Percentiles rank a stretch among this genome's conserved stretches.
phyloP scores from a whole-genome alignment of 2,113 vertebrate genomes.

The Leucosticte australis region DNA sequence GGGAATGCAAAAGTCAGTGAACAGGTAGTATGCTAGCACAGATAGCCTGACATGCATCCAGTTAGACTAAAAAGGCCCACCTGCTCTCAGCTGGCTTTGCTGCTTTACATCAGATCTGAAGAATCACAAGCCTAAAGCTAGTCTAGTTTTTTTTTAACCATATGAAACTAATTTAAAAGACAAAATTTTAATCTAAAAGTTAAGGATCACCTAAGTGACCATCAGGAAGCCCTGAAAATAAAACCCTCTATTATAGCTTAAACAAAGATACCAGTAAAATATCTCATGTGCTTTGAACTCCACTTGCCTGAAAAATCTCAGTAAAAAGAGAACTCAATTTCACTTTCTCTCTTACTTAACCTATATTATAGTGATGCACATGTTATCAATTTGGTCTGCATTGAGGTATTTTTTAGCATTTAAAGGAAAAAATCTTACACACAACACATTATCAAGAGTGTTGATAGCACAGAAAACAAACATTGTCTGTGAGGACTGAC shows the following conservation, averaged over 20 bases:
- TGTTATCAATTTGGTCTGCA: not conserved
- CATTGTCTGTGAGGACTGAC: not conserved
- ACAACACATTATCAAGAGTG: not conserved
- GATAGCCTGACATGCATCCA: not conserved
- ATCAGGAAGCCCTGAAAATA: not conserved
- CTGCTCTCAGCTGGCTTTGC: not conserved
- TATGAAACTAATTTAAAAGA: not conserved
- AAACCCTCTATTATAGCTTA: not conserved
- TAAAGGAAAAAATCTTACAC: not conserved
- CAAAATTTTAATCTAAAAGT: not conserved
- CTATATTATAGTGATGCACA: not conserved
- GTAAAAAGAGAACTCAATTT: not conserved
- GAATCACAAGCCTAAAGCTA: not conserved
- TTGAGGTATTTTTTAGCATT: not conserved
- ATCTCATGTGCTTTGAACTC: not conserved
- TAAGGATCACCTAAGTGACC: not conserved
- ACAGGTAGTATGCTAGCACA: not conserved
- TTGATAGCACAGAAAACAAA: not conserved
- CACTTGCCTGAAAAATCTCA: not conserved
- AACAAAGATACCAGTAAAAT: not conserved
- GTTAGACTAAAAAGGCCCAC: not conserved
- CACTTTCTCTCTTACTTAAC: not conserved
- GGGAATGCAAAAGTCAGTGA: not conserved
- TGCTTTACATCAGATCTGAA: not conserved
- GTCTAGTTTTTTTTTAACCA: not conserved